Evolutionary conservation across 53 echinoderm and acorn worm species (phyloP).

Genomic region (Henricia sp.): DNA sequence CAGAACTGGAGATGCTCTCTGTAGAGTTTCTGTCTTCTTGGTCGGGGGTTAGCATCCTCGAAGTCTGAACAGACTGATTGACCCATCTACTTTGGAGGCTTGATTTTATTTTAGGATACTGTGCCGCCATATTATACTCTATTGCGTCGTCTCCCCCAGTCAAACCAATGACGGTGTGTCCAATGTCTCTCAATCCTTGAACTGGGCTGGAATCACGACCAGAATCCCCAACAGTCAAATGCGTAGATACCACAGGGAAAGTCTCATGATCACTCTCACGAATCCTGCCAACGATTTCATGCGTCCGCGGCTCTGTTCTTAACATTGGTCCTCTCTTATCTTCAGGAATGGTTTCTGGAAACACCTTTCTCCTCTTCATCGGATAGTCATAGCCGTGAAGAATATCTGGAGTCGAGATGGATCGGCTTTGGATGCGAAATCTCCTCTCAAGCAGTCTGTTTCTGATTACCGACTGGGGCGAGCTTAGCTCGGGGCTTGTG

Average conservation of each 20-base stretch:
- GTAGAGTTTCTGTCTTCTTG: background rate
- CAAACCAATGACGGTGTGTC: too few relatives aligned
- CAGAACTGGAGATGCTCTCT: background rate
- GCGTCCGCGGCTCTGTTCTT: too few relatives aligned
- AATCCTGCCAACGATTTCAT: background rate
- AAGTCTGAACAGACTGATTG: background rate
- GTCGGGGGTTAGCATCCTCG: too few relatives aligned
- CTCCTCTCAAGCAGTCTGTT: conserved; percentile 42
- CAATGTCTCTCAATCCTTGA: too few relatives aligned
- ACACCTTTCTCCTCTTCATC: background rate
- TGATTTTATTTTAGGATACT: conserved; percentile 34
- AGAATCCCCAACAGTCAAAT: background rate
- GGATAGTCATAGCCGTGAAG: conserved; percentile 14
- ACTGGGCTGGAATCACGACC: too few relatives aligned
- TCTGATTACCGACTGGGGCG: conserved; percentile 18
- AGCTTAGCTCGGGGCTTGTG: background rate
- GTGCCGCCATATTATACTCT: background rate
- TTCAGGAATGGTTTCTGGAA: too few relatives aligned
- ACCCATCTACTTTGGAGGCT: conserved; percentile 35
- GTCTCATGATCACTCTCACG: background rate
- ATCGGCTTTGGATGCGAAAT: background rate
- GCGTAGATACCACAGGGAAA: background rate
- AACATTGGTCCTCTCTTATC: too few relatives aligned
- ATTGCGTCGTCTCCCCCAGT: too few relatives aligned
- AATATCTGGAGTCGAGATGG: conserved; percentile 44